Percentiles rank a stretch among this genome's conserved stretches.
Conservation (phyloP, 2,888 invertebrate genomes). For the Ceraclea dissimilis region DNA sequence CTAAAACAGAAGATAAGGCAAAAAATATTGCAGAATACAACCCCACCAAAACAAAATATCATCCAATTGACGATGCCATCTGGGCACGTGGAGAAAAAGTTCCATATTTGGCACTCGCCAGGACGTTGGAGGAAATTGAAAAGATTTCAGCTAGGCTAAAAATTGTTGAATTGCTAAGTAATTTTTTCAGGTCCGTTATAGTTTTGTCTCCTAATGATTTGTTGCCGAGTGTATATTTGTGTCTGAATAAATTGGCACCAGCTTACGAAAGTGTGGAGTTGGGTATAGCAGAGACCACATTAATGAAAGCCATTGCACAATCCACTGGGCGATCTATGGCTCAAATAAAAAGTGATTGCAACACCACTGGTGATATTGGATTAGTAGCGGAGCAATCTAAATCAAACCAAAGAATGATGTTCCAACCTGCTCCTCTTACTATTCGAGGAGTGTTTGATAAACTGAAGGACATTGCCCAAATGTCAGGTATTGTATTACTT, state of each 20-base stretch:
- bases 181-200: slow-evolving; percentile 88
- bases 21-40: slow-evolving; percentile 22
- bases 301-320: slow-evolving; percentile 91
- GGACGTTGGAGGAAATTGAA: slow-evolving; percentile 87
- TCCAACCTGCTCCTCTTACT: slow-evolving; percentile 71
- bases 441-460: slow-evolving; percentile 70
- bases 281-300: slow-evolving; percentile 90
- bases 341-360: slow-evolving; percentile 62
- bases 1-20: slow-evolving; percentile 23
- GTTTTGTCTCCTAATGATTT: slow-evolving; percentile 84
- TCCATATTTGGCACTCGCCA: slow-evolving; percentile 87
- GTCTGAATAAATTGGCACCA: slow-evolving; percentile 93
- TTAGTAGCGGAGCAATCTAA: slow-evolving; percentile 81
- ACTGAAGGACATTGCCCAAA: slow-evolving; percentile 77
- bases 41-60: slow-evolving; percentile 63
- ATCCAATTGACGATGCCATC: slow-evolving; percentile 75
- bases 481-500: slow-evolving; percentile 55
- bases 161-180: slow-evolving; percentile 85
- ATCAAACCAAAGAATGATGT: slow-evolving; percentile 81
- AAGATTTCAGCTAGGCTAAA: slow-evolving; percentile 75
- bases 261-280: slow-evolving; percentile 67
- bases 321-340: slow-evolving; percentile 79
- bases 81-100: slow-evolving; percentile 72
- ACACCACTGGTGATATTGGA: slow-evolving; percentile 77
- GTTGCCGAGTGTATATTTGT: slow-evolving; percentile 83